A percentile compares a stretch with the other conserved stretches of the same genome.
These are phyloP conservation scores for Ceriagrion tenellum DNA, from an alignment of 2,888 invertebrate species.

Conservation along the genomic window DNA sequence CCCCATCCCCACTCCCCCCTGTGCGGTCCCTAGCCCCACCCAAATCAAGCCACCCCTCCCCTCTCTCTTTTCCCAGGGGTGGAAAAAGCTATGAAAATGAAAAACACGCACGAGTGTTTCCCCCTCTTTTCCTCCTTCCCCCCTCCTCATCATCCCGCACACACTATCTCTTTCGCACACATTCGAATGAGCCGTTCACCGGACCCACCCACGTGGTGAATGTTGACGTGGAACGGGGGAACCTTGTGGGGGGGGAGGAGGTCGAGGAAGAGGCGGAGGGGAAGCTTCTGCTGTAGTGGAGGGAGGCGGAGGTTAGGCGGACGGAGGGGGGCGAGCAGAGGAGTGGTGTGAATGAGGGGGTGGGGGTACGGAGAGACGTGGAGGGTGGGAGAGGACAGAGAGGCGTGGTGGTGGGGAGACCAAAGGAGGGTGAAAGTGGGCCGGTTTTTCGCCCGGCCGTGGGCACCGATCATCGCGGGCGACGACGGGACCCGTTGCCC, in stretches of 20 bases:
- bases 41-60: neutral
- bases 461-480: slow-evolving; percentile 2
- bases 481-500: neutral
- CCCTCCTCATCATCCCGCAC: neutral
- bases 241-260: neutral
- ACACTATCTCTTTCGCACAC: neutral
- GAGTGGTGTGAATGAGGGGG: too few relatives aligned
- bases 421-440: slow-evolving; percentile 9
- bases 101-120: neutral
- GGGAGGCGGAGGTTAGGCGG: neutral
- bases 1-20: neutral
- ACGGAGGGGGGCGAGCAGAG: too few relatives aligned
- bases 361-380: too few relatives aligned
- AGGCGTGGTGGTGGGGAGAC: neutral
- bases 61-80: neutral
- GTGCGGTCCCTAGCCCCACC: neutral
- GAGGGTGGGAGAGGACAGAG: too few relatives aligned
- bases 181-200: slow-evolving; percentile 27
- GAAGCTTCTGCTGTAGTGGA: neutral
- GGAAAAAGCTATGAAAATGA: neutral
- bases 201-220: slow-evolving; percentile 55
- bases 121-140: too few relatives aligned
- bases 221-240: neutral
- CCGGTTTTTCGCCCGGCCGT: neutral
- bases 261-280: neutral